Percentiles rank a stretch among this genome's conserved stretches.
Conservation (phyloP, 2,113 vertebrate species). For the Oreochromis aureus region DNA sequence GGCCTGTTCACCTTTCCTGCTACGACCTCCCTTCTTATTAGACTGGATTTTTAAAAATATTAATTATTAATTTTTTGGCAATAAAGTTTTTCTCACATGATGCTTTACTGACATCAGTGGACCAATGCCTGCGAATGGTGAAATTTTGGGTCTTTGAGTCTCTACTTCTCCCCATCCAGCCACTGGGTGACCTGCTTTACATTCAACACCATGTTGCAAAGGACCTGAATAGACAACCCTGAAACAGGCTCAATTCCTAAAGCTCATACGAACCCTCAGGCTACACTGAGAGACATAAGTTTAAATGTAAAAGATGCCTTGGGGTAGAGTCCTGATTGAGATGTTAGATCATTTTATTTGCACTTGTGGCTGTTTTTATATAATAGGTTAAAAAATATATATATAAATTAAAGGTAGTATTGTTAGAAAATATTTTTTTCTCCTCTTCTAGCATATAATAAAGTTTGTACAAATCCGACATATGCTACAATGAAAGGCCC, state of each 20-base stretch:
- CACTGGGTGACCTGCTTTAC: slow-evolving; percentile 6
- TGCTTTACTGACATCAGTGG: neutral
- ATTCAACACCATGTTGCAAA: slow-evolving; percentile 33
- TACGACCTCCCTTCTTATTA: neutral
- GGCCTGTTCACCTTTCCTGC: neutral
- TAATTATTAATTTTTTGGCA: neutral
- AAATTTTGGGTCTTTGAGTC: neutral
- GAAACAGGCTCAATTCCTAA: neutral
- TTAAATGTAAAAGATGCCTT: neutral
- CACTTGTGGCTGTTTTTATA: neutral
- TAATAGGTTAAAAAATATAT: neutral
- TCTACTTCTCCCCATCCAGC: neutral
- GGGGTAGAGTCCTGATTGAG: neutral
- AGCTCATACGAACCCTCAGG: neutral
- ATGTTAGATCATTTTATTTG: neutral
- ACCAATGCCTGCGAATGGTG: neutral
- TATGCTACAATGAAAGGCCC: neutral
- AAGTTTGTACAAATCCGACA: accelerated
- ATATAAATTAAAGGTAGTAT: neutral
- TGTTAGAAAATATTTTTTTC: neutral
- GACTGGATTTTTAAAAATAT: neutral
- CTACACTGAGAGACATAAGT: accelerated
- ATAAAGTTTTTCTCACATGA: neutral
- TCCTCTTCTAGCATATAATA: neutral
- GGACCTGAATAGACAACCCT: neutral